A percentile compares a stretch with the other conserved stretches of the same genome.
These are phyloP conservation scores for Parascotia fuliginaria DNA, from an alignment of 2,888 invertebrate genomes.

Conservation along the genomic window DNA sequence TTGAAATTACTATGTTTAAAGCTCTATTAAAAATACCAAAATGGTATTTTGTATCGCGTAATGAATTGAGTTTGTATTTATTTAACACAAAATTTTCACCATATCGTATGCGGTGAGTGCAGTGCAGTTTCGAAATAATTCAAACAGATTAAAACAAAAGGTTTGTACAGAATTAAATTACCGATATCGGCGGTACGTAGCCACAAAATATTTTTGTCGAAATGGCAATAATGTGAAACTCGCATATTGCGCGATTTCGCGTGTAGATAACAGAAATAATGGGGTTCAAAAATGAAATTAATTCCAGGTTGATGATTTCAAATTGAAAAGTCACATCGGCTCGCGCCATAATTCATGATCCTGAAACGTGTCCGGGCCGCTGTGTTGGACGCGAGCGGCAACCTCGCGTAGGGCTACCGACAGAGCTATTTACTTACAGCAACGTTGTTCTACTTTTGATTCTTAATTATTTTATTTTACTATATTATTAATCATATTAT, in stretches of 20 bases:
- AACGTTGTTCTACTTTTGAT: conserved; percentile 39
- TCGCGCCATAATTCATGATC: conserved; percentile 85
- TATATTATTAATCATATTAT: conserved; percentile 20
- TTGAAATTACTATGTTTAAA: conserved; percentile 7
- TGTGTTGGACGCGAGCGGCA: conserved; percentile 70
- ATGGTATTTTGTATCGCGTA: too few relatives aligned
- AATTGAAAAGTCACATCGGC: conserved; percentile 87
- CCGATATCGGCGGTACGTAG: conserved; percentile 55
- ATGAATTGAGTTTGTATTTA: conserved; percentile 35
- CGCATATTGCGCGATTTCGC: conserved; percentile 83
- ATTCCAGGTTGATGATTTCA: conserved; percentile 87
- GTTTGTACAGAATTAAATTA: conserved; percentile 62
- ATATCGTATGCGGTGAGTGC: conserved; percentile 38
- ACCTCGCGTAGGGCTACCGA: conserved; percentile 67
- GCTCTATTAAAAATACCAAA: too few relatives aligned
- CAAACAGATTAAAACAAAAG: conserved; percentile 58
- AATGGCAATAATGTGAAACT: conserved; percentile 78
- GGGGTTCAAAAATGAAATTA: conserved; percentile 86
- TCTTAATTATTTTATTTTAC: conserved; percentile 17
- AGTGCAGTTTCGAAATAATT: conserved; percentile 44
- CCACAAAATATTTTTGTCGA: conserved; percentile 80
- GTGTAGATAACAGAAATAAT: conserved; percentile 85
- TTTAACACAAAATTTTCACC: conserved; percentile 32
- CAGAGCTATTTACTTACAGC: conserved; percentile 58
- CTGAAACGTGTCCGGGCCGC: conserved; percentile 85